These are phyloP conservation scores for Apotomis capreana DNA, from an alignment of 2,888 invertebrate species.

Conservation along the genomic window DNA sequence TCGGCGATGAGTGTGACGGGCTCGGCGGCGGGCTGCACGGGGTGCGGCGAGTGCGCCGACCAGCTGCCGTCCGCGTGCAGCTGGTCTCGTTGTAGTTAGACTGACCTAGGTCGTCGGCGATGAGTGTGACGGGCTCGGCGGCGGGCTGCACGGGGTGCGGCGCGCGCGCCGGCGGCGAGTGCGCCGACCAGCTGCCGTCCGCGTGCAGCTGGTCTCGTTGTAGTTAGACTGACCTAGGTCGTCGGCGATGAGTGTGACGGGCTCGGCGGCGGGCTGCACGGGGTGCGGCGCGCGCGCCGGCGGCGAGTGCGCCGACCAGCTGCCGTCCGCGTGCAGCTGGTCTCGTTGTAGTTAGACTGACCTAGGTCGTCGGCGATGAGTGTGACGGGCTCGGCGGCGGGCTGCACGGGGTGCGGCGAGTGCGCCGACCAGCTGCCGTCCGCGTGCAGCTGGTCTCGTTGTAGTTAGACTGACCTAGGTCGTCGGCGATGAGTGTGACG, in stretches of 20 bases:
- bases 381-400: slow-evolving; percentile 85
- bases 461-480: slow-evolving; percentile 57
- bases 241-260: slow-evolving; percentile 89
- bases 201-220: slow-evolving; percentile 91
- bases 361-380: slow-evolving; percentile 85
- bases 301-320: slow-evolving; percentile 89
- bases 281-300: slow-evolving; percentile 85
- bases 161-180: slow-evolving; percentile 86
- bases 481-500: too few species aligned
- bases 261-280: slow-evolving; percentile 80
- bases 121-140: slow-evolving; percentile 86
- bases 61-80: too few species aligned
- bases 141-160: slow-evolving; percentile 81
- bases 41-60: too few species aligned
- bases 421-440: slow-evolving; percentile 94
- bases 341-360: slow-evolving; percentile 85
- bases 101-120: slow-evolving; percentile 78
- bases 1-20: too few species aligned
- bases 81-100: too few species aligned
- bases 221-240: slow-evolving; percentile 57
- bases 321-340: slow-evolving; percentile 92
- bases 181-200: slow-evolving; percentile 93
- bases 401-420: slow-evolving; percentile 81
- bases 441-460: slow-evolving; percentile 91
- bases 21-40: too few species aligned